Evolutionary conservation across 2,113 vertebrate species (phyloP), one percentile per base, ranked within the genome.

Genomic region (Sitta europaea): DNA sequence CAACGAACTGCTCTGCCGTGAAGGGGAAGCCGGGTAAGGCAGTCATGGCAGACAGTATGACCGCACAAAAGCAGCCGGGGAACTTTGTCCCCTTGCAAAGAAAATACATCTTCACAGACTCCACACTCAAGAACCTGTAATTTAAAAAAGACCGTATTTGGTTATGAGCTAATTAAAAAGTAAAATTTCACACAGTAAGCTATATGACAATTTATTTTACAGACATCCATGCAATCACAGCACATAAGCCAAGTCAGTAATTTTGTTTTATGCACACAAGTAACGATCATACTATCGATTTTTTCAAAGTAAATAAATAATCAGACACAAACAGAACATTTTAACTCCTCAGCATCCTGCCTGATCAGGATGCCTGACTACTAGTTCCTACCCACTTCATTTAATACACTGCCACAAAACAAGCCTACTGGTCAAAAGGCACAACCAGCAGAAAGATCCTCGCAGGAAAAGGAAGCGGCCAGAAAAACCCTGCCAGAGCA

Each of bases 101-200:
- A 99, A 97, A 99, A 99, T 23, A 99, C 99, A 90, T 99, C 99
- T 98, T 99, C 99, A 96, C 99, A 99, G 51, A 99, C 99, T 13
- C 99, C 99, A 83, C 99, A 99, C 95, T 99, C 99, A 74, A 99
- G 97, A 96, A 99, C 99, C 99, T 99, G 75, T 7, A 75, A 70
- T 92, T 92, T 78, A 67, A 48, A 67, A 77, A 13, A 74, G 15
- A 77, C 28, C 4, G 22, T 8, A 57, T 72, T 50, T 22, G 48
- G 2, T 78, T 74, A 58, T 14, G 14, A 94, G 42, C 10, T 12
- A 38, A 55, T 81, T 71, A 85, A 50, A 59, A 35, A 28, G 2
- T 10, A 80, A 84, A 40, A n/a, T 22, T 48, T 71, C 13, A 74
- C 1, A 3, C 4, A n/a, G 3, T 10, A 73, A 62, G 11, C 4